These are phyloP conservation scores for Panonychus citri DNA, from an alignment of 1,140 invertebrate species.

Conservation along the genomic window DNA sequence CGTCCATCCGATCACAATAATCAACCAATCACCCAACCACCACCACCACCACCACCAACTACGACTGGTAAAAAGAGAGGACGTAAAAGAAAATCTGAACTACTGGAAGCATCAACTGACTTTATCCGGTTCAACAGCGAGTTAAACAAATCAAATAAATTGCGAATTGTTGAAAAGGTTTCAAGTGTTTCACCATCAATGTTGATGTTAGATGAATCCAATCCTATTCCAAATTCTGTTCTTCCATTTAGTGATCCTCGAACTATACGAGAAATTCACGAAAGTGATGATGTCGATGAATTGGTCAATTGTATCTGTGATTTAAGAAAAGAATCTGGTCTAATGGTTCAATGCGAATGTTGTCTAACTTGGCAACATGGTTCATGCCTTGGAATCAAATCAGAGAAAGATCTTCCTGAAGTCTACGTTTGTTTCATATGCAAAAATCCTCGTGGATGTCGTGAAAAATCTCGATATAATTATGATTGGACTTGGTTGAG, in stretches of 20 bases:
- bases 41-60: too few species aligned
- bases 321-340: slow-evolving; percentile 59
- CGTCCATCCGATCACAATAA: too few species aligned
- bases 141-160: too few species aligned
- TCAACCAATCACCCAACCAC: too few species aligned
- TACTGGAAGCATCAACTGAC: too few species aligned
- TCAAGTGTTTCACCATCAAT: too few species aligned
- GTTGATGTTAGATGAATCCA: too few species aligned
- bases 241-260: slow-evolving; percentile 8
- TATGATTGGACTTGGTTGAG: slow-evolving; percentile 71
- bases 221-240: not conserved
- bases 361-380: slow-evolving; percentile 87
- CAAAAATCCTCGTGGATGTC: slow-evolving; percentile 40
- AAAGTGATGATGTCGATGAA: slow-evolving; percentile 28
- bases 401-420: slow-evolving; percentile 55
- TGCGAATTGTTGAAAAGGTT: too few species aligned
- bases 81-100: too few species aligned
- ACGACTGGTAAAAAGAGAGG: too few species aligned
- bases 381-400: slow-evolving; percentile 54
- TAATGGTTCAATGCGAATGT: slow-evolving; percentile 85
- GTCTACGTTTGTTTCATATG: slow-evolving; percentile 75
- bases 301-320: slow-evolving; percentile 67
- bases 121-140: too few species aligned
- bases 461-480: slow-evolving; percentile 39
- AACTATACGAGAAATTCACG: slow-evolving; percentile 6